Evolutionary conservation across 2,113 vertebrate species (phyloP), one percentile per base, ranked within the genome.

Genomic region (Spea multiplicata): DNA sequence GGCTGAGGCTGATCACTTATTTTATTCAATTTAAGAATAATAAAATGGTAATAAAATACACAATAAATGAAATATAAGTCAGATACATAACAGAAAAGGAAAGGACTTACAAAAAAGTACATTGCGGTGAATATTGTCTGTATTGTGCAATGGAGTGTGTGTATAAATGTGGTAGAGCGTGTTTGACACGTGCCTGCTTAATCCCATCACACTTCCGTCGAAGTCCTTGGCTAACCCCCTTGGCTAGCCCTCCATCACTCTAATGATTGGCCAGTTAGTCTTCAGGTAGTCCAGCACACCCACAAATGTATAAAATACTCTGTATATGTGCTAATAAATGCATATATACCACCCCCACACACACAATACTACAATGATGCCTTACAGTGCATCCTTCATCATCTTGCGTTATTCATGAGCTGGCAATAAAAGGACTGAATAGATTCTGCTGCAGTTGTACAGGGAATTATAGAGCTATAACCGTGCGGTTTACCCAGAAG

Each of bases 401-500:
- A 47, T 52, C 65, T 68, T 68, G 65, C 53, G 44, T 55, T 67
- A 68, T 48, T 59, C 17, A 76, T 44, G 8, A 75, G 74, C 14
- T 47, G 14, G 50, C 50, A 57, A 17, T 9, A 68, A 57, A 57
- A 46, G 44, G 50, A 7, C 48, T 16, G 52, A 66, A 16, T 10
- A 13, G 55, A 45, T n/a, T 12, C 17, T 65, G 73, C 16, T 55
- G 61, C n/a, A 52, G 7, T n/a, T 44, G 12, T 46, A n/a, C 5
- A 7, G 61, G 47, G 9, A 74, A 50, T 44, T 59, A 2, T 13
- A 59, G 10, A 59, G 55, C 55, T 59, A 59, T 59, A 12, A 59
- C 10, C 10, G 14, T 9, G 55, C 4, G 55, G 10, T 59, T 59
- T 59, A 59, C 10, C 55, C 10, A 59, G 10, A 13, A 59, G 8